phyloP scores from a whole-genome alignment of 1,140 invertebrate genomes.

The Ladona fulva region DNA sequence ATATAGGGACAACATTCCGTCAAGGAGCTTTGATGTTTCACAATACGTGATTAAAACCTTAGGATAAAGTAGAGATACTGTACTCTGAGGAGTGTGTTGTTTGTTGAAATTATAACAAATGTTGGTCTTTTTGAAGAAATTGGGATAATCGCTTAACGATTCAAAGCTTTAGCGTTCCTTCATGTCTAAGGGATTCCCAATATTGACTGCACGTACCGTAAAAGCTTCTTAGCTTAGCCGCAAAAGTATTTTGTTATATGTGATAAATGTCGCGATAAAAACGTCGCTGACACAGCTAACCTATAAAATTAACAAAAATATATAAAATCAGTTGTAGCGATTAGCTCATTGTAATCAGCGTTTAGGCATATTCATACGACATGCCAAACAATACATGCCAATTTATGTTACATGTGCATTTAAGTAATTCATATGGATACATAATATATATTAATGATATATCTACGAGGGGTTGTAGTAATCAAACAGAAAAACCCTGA shows the following conservation, averaged over 20 bases:
- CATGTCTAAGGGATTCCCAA: neutral
- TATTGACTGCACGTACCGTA: neutral
- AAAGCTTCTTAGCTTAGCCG: neutral
- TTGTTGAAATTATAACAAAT: constrained; percentile 7
- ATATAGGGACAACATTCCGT: neutral
- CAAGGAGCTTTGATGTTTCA: constrained; percentile 9
- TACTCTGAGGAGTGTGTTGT: neutral
- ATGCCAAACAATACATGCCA: neutral
- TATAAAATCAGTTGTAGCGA: neutral
- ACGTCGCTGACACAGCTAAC: neutral
- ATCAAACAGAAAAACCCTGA: neutral
- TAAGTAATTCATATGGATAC: neutral
- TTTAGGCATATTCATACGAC: neutral
- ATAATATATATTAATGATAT: neutral
- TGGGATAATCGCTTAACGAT: neutral
- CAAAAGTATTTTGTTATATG: neutral
- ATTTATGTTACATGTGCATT: neutral
- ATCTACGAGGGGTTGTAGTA: no score
- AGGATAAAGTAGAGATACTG: neutral
- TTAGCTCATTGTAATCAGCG: neutral
- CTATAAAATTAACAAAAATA: neutral
- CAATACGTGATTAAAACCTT: neutral
- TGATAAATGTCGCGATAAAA: neutral
- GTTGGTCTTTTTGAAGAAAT: neutral
- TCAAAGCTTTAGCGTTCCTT: neutral